These are phyloP conservation scores for Calonectris borealis DNA, from an alignment of 2,113 vertebrate genomes.

Conservation along the genomic window DNA sequence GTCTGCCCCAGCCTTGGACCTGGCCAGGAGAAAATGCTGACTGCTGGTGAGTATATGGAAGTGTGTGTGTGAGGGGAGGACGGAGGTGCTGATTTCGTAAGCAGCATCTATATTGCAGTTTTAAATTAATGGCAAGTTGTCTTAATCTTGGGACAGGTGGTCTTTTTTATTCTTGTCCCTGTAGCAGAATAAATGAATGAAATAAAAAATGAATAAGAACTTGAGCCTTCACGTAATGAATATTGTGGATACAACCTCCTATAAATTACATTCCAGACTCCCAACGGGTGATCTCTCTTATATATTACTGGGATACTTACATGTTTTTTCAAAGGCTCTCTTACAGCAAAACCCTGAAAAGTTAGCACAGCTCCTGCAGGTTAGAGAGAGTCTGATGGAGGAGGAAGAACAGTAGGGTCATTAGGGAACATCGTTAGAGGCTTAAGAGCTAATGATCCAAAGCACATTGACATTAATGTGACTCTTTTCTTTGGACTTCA, in stretches of 20 bases:
- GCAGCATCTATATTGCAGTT: background rate
- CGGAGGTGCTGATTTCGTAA: background rate
- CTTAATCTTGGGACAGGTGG: conserved; percentile 2
- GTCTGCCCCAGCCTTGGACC: background rate
- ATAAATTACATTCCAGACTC: conserved; percentile 30
- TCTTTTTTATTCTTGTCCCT: background rate
- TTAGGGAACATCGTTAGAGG: conserved; percentile 46
- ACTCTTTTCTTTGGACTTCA: conserved; percentile 27
- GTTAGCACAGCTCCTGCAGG: conserved; percentile 20
- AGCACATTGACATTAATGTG: conserved; percentile 49
- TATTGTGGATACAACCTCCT: background rate
- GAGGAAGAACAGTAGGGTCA: conserved; percentile 36
- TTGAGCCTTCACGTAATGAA: background rate
- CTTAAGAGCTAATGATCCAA: conserved; percentile 64
- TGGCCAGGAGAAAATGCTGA: background rate
- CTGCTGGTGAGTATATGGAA: background rate
- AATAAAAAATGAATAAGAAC: conserved; percentile 38
- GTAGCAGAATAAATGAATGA: conserved; percentile 16
- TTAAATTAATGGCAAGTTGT: conserved; percentile 18
- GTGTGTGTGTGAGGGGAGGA: background rate
- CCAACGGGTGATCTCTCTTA: background rate
- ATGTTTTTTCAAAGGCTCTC: background rate
- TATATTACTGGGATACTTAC: background rate
- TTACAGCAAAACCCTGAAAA: background rate
- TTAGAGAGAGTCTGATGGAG: conserved; percentile 20